Evolutionary conservation across 1,140 invertebrate genomes (phyloP), one percentile per base, ranked within the genome.

Genomic region (Bemisia tabaci): DNA sequence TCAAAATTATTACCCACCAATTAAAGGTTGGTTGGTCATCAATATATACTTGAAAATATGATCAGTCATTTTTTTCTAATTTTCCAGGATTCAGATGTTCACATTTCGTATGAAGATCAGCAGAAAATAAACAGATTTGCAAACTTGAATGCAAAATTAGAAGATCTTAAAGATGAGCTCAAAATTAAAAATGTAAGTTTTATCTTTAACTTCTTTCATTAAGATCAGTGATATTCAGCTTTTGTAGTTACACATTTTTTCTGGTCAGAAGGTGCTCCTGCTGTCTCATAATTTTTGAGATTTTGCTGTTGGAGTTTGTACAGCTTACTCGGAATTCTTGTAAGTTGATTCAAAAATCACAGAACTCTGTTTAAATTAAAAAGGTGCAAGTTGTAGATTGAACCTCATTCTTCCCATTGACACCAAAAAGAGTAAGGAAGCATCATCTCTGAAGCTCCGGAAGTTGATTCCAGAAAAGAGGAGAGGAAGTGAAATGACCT

Each of bases 71-170:
- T n/a, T n/a, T n/a, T n/a, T n/a, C n/a, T n/a, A n/a, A n/a, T n/a
- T n/a, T 79, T 83, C 66, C 72, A 91, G 88, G 91, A 94, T 73
- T 87, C 86, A 65, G 94, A 97, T 81, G 90, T 95, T 66, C 89
- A 95, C 75, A 94, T 98, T 70, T 93, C 93, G 2, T 94, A 85
- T 75, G 94, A 97, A 78, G 95, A 98, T 81, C 96, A 98, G 79
- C 91, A 95, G 74, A 95, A 95, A 80, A 98, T 98, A 68, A 98
- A 98, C 77, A 89, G 89, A 77, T 98, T 98, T 80, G 95, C 96
- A 2, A 82, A 91, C 68, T 84, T 90, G 65, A 97, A 98, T 83
- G 92, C 92, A 1, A 89, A 89, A 77, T 82, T 94, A 70, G 91
- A 95, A 74, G 93, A 97, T 75, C 80, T 89, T 11, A 94, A 94